phyloP scores from a whole-genome alignment of 2,797 vertebrate species.

The Sparus aurata region DNA sequence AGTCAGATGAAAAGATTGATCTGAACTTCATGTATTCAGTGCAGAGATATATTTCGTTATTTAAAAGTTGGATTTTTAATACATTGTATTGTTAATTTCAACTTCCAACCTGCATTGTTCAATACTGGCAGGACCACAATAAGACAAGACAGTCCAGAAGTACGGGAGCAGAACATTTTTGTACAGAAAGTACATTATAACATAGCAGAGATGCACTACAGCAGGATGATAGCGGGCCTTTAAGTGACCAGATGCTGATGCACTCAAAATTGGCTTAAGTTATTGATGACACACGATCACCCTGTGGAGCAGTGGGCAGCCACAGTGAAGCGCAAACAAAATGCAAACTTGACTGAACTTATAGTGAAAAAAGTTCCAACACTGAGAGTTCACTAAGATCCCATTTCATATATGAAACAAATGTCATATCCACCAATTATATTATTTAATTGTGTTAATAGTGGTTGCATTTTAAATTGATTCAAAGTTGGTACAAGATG shows the following conservation, averaged over 20 bases:
- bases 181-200: not conserved
- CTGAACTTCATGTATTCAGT: not conserved
- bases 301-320: too few relatives aligned
- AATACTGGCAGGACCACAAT: not conserved
- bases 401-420: not conserved
- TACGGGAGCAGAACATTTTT: not conserved
- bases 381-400: not conserved
- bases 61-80: not conserved
- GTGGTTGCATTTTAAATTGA: not conserved
- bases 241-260: not conserved
- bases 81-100: not conserved
- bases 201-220: not conserved
- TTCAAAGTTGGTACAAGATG: not conserved
- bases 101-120: not conserved
- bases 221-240: not conserved
- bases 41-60: not conserved
- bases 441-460: not conserved
- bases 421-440: not conserved
- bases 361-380: not conserved
- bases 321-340: not conserved
- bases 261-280: not conserved
- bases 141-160: not conserved
- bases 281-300: too few relatives aligned
- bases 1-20: constrained; percentile 14
- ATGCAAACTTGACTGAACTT: not conserved